Evolutionary conservation across 1,140 invertebrate species (phyloP), one percentile per base, ranked within the genome.

Genomic region (Drosophila azteca): DNA sequence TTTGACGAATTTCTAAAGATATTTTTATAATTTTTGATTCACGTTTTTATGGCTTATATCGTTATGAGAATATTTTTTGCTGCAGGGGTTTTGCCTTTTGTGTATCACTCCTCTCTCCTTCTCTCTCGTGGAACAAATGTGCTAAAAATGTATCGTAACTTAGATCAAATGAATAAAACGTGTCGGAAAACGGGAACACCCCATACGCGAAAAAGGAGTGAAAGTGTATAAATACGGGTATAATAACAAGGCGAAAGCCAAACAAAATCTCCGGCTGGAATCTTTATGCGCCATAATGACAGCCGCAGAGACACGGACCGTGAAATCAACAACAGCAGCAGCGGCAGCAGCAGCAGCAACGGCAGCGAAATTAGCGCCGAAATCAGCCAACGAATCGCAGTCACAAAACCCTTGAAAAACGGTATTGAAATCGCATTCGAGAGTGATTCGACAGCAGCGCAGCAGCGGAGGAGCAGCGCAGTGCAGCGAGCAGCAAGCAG

Each of bases 221-320:
- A 26, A 13, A 26, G 64, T 26, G 45, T 69, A 31, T 68, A 9
- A 41, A 62, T 29, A 69, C 49, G 31, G 45, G 51, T 69, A 43
- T 44, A 58, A 41, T 57, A 69, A 49, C 31, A 31, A 57, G 44
- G 41, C 50, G 17, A 51, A 65, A 29, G 59, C 50, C 52, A 53
- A 71, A 48, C 49, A 61, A 50, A 77, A 55, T 77, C 74, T 69
- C 57, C 26, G 44, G 24, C n/a, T 17, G 63, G 51, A 79, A 77
- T 77, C 79, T 82, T 51, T 78, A 57, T 65, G 54, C 80, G 59
- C 49, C 71, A 76, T 72, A 79, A 83, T 83, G 80, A 84, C 59
- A 62, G 62, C 52, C 67, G 55, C 62, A 59, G 64, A 68, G 51
- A 55, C 61, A 43, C 63, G 66, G 44, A 45, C 44, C 68, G 35